Percentiles rank a stretch among this genome's conserved stretches.
Conservation (phyloP, 2,797 vertebrate species). For the Smutsia temminckii region DNA sequence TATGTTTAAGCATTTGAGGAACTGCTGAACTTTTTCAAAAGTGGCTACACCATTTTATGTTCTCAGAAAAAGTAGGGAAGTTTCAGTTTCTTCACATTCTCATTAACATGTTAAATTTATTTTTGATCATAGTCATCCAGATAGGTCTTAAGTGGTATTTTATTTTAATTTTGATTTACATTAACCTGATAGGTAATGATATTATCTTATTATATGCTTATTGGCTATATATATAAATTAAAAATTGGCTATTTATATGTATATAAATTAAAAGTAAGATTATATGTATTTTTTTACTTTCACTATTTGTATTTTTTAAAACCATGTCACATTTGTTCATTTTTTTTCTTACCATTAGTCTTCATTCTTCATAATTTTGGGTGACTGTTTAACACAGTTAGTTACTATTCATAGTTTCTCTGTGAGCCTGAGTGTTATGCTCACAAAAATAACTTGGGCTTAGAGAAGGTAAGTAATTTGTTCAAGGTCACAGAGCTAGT, state of each 20-base stretch:
- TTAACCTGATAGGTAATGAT: neutral
- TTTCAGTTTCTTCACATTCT: neutral
- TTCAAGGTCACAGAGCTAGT: neutral
- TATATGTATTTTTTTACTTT: neutral
- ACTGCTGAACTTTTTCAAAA: neutral
- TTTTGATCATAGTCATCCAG: neutral
- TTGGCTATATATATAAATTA: neutral
- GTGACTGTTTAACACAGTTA: neutral
- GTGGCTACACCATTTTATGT: neutral
- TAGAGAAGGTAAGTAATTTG: neutral
- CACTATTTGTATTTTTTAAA: slow-evolving; percentile 5
- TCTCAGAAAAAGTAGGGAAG: neutral
- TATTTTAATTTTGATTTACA: neutral
- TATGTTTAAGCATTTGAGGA: neutral
- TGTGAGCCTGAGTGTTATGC: neutral
- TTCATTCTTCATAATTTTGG: neutral
- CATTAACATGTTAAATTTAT: neutral
- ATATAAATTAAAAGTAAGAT: too few relatives aligned
- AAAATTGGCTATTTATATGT: neutral
- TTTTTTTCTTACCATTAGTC: neutral
- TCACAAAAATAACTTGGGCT: neutral
- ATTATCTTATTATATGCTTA: neutral
- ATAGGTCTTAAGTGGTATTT: neutral
- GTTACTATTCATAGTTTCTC: neutral
- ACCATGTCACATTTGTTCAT: neutral